A percentile compares a stretch with the other conserved stretches of the same genome.
These are phyloP conservation scores for Sprattus sprattus DNA, from an alignment of 2,113 vertebrate genomes.

Conservation along the genomic window DNA sequence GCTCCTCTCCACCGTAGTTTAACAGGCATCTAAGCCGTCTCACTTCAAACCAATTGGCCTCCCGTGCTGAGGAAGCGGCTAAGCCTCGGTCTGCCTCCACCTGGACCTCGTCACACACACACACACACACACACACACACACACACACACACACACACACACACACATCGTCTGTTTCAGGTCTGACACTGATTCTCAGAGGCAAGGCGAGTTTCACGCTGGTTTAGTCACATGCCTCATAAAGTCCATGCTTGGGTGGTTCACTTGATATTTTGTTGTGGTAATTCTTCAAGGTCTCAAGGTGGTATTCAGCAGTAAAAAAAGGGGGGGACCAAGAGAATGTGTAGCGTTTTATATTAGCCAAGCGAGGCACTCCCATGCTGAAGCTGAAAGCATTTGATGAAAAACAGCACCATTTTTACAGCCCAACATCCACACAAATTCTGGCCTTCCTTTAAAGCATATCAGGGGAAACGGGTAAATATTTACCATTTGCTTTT, in stretches of 20 bases:
- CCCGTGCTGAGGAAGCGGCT: neutral
- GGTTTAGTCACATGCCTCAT: neutral
- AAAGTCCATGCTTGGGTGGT: neutral
- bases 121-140: no score
- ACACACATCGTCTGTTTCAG: neutral
- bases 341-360: neutral
- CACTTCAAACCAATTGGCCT: neutral
- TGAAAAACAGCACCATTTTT: conserved; percentile 37
- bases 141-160: no score
- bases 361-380: neutral
- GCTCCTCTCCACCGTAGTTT: conserved; percentile 8
- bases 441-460: neutral
- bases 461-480: neutral
- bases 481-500: neutral
- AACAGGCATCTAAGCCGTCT: neutral
- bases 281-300: neutral
- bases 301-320: neutral
- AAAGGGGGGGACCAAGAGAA: neutral
- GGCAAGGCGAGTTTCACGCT: neutral
- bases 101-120: neutral
- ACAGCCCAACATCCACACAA: neutral
- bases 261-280: conserved; percentile 1
- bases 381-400: neutral
- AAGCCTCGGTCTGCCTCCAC: neutral
- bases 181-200: neutral